Evolutionary conservation across 92 coral and sea anemone genomes (phyloP), one percentile per base, ranked within the genome.

Genomic region (Isaurus tuberculatus): DNA sequence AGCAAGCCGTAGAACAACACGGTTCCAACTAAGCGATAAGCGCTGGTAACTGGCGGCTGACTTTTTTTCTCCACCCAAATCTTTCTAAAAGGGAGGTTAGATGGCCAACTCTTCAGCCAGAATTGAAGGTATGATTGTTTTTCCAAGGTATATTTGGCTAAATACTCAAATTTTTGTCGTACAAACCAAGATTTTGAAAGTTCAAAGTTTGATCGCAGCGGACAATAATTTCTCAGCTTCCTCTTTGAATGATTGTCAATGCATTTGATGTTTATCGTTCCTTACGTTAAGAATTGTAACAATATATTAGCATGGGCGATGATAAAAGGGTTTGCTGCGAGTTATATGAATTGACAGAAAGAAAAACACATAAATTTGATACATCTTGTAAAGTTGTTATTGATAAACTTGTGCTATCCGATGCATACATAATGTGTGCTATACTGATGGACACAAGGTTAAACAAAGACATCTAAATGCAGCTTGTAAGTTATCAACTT

Each of bases 101-200:
- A 63, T 63, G 69, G 69, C 69, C 31, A 63, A 63, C 63, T 72
- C 60, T 46, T 36, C 61, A 27, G 37, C 37, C 15, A 43, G 53
- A 71, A n/a, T 15, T 7, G 78, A 71, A 43, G 78, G 78, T 71
- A 71, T 40, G 32, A 20, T 30, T 71, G 8, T 13, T 71, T 43
- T 43, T 8, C 29, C 42, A 1, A 5, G n/a, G 27, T 16, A 25
- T 23, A 14, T 23, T 22, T 55, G 53, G 63, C 63, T 3, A 19
- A 19, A 19, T 55, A 22, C 26, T n/a, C 26, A 19, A 7, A 9
- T n/a, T 55, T 10, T 2, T 15, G 58, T 13, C 16, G 0, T n/a
- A 55, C 23, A 1, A 26, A 8, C 26, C 28, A 6, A 55, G n/a
- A 20, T 7, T 2, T 6, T 55, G 63, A 55, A 51, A 55, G 63